Evolutionary conservation across 2,888 invertebrate genomes (phyloP).

Genomic region (Drosophila algonquin): DNA sequence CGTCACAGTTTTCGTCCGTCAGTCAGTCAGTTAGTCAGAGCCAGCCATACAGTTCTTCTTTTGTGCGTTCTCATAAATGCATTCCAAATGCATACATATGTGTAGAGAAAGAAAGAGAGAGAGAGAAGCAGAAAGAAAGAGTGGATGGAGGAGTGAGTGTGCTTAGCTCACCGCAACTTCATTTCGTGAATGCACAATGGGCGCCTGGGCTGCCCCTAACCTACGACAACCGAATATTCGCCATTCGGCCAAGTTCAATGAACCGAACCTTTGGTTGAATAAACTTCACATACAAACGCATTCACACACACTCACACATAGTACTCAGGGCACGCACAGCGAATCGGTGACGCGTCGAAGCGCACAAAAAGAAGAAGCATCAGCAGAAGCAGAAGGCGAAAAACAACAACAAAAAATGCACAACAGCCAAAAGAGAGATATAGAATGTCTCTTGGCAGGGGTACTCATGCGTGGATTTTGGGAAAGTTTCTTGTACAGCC

Average conservation of each 20-base stretch:
- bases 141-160: conserved; percentile 26
- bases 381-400: conserved; percentile 19
- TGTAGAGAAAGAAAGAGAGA: not conserved
- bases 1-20: conserved; percentile 64
- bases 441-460: conserved; percentile 57
- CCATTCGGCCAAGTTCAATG: conserved; percentile 81
- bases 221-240: conserved; percentile 81
- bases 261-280: conserved; percentile 80
- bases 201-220: conserved; percentile 68
- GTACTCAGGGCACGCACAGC: conserved; percentile 21
- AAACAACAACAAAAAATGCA: conserved; percentile 38
- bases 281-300: conserved; percentile 64
- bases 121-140: conserved; percentile 3
- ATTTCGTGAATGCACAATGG: conserved; percentile 78
- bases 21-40: conserved; percentile 47
- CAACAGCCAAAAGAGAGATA: conserved; percentile 66
- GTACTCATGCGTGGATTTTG: conserved; percentile 22
- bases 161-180: conserved; percentile 76
- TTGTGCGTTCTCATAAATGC: conserved; percentile 55
- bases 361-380: conserved; percentile 60
- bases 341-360: conserved; percentile 69
- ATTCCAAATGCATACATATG: not conserved
- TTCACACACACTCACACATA: conserved; percentile 7
- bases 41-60: conserved; percentile 48
- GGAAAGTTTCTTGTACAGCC: not conserved